These are phyloP conservation scores for Tursiops truncatus DNA, from an alignment of 2,113 vertebrate genomes.

Conservation along the genomic window DNA sequence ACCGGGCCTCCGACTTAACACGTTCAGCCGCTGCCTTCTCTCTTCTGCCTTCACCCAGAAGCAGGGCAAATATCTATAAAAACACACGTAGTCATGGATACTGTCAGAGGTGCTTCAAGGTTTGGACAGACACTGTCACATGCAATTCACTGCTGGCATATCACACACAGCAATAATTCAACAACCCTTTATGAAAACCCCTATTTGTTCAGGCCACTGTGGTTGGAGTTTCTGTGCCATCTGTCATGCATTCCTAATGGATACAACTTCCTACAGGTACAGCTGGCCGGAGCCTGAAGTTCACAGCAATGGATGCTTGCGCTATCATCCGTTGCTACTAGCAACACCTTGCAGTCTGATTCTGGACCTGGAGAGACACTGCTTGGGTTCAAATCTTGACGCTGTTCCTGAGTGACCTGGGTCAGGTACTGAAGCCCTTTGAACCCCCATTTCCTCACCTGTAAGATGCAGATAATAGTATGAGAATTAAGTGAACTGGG, in stretches of 20 bases:
- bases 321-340: background rate
- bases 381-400: background rate
- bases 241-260: background rate
- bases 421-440: background rate
- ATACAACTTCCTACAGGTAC: background rate
- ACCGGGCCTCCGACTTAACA: background rate
- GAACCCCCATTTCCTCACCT: background rate
- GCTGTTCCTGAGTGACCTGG: background rate
- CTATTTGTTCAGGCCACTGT: background rate
- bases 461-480: background rate
- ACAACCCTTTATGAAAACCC: background rate
- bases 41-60: background rate
- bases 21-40: background rate
- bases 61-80: rapidly evolving
- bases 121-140: background rate
- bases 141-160: background rate
- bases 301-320: background rate
- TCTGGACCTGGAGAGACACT: background rate
- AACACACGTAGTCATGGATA: background rate
- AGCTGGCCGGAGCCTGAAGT: background rate
- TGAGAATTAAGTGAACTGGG: background rate
- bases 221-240: background rate
- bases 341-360: background rate
- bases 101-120: background rate
- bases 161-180: background rate